Conservation (phyloP, 2,888 invertebrate species). For the Xestobium rufovillosum region DNA sequence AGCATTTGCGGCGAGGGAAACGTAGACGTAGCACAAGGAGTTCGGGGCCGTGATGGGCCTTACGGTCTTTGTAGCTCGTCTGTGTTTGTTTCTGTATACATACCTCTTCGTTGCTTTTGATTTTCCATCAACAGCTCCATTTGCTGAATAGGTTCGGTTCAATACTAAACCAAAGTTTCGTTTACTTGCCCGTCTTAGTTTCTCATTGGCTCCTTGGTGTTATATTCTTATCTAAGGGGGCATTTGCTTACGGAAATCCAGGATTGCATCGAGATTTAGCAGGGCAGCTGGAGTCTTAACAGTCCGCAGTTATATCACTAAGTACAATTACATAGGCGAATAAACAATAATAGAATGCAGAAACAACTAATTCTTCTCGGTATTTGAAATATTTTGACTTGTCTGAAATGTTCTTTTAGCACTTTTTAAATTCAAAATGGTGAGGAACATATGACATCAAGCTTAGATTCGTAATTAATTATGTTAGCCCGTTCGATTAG, state of each 20-base stretch:
- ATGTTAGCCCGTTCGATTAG: too few species aligned
- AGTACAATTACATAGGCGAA: too few species aligned
- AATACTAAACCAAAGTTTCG: slow-evolving; percentile 34
- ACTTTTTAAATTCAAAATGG: too few species aligned
- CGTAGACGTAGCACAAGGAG: slow-evolving; percentile 8
- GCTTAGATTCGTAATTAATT: too few species aligned
- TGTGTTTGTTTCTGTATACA: slow-evolving; percentile 43
- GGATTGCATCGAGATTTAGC: too few species aligned
- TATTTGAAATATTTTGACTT: too few species aligned
- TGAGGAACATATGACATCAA: too few species aligned
- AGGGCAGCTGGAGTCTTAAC: too few species aligned
- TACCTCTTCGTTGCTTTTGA: slow-evolving; percentile 43
- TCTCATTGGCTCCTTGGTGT: slow-evolving; percentile 39
- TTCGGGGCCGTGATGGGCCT: slow-evolving; percentile 20
- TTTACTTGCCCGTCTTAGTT: slow-evolving; percentile 39
- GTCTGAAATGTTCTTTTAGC: too few species aligned
- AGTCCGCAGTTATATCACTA: too few species aligned
- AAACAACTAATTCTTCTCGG: too few species aligned
- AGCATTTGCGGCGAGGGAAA: slow-evolving; percentile 31
- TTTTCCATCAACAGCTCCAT: slow-evolving; percentile 42
- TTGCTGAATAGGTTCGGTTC: slow-evolving; percentile 40
- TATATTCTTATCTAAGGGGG: slow-evolving; percentile 39
- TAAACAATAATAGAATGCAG: too few species aligned
- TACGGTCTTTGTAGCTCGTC: slow-evolving; percentile 38
- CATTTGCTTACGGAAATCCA: slow-evolving; percentile 37